phyloP scores from a whole-genome alignment of 2,113 vertebrate genomes.

The Dinomys branickii region DNA sequence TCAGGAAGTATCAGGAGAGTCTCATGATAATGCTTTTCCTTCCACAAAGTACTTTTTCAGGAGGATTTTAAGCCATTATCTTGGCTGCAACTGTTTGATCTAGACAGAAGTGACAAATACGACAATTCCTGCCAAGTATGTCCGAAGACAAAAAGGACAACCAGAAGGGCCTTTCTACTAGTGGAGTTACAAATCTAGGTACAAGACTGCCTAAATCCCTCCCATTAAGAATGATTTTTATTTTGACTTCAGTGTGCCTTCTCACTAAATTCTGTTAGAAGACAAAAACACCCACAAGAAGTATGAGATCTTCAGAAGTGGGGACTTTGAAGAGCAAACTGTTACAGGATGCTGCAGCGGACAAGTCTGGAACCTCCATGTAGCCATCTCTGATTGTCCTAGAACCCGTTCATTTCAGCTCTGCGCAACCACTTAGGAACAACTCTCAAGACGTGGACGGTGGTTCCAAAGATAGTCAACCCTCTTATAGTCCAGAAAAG shows the following conservation, averaged over 20 bases:
- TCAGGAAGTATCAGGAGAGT: background rate
- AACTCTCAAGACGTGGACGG: background rate
- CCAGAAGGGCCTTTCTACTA: background rate
- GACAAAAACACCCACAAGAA: background rate
- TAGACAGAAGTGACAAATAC: background rate
- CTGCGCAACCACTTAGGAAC: background rate
- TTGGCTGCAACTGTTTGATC: background rate
- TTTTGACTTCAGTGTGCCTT: background rate
- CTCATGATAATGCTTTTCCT: background rate
- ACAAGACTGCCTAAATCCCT: background rate
- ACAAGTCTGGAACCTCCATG: background rate
- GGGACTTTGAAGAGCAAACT: background rate
- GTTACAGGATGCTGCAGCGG: fast-evolving
- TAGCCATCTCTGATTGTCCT: background rate
- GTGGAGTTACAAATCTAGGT: background rate
- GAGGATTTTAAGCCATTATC: background rate
- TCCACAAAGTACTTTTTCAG: background rate
- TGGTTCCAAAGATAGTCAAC: background rate
- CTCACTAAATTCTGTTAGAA: background rate
- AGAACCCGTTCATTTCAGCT: background rate
- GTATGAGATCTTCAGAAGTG: background rate
- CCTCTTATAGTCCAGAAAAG: background rate
- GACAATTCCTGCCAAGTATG: background rate
- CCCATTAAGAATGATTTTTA: background rate
- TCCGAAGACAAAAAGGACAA: background rate